Percentiles rank a stretch among this genome's conserved stretches.
These are phyloP conservation scores for Carcinoscorpius rotundicauda DNA, from an alignment of 1,140 invertebrate species.

Conservation along the genomic window DNA sequence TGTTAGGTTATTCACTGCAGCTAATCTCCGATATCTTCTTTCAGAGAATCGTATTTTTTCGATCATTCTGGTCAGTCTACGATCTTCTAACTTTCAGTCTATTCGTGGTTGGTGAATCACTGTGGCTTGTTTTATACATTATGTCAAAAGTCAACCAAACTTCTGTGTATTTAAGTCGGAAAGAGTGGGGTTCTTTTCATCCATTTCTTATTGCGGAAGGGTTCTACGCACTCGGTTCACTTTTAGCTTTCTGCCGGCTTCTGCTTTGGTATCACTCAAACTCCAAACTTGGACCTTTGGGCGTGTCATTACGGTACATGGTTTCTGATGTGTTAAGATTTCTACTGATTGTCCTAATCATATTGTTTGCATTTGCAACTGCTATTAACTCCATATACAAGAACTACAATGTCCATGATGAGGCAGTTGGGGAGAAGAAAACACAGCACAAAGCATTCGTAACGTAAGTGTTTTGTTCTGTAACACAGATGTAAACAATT, in stretches of 20 bases:
- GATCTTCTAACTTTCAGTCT: constrained; percentile 17
- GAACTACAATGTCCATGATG: constrained; percentile 13
- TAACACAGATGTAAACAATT: background rate
- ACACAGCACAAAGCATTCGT: constrained; percentile 5
- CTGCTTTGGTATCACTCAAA: constrained; percentile 44
- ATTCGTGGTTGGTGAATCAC: constrained; percentile 17
- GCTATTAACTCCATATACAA: constrained; percentile 23
- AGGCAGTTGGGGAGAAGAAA: constrained; percentile 6
- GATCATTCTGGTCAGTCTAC: constrained; percentile 18
- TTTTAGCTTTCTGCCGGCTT: constrained; percentile 30
- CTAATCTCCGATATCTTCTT: constrained; percentile 13
- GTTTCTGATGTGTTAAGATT: constrained; percentile 18
- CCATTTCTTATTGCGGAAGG: constrained; percentile 21
- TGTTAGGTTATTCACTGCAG: constrained; percentile 17
- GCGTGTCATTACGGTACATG: constrained; percentile 20
- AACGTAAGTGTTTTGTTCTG: background rate
- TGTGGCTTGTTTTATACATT: constrained; percentile 17
- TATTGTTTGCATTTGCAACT: constrained; percentile 21
- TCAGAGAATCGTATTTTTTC: constrained; percentile 16
- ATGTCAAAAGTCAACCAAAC: background rate
- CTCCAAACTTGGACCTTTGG: constrained; percentile 44
- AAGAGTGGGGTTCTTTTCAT: constrained; percentile 19
- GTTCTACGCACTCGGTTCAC: constrained; percentile 18
- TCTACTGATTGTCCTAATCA: constrained; percentile 19
- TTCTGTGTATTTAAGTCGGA: constrained; percentile 6